Percentiles rank a stretch among this genome's conserved stretches.
phyloP scores from a whole-genome alignment of 2,113 vertebrate species.

The Otis tarda region DNA sequence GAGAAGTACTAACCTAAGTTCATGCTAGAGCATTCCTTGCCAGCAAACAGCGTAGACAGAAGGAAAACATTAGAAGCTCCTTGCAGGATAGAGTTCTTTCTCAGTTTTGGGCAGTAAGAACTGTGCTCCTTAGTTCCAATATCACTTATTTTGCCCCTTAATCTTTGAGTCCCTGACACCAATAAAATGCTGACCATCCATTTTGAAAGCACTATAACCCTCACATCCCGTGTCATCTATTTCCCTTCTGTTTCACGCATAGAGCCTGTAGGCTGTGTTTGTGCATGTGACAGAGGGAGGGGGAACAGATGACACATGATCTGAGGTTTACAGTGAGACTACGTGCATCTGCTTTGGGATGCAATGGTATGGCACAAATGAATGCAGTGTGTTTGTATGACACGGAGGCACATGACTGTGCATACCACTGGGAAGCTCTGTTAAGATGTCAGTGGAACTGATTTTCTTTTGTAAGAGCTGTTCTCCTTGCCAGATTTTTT shows the following conservation, averaged over 20 bases:
- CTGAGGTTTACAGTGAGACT: background rate
- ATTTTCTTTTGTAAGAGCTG: conserved; percentile 1
- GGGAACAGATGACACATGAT: conserved; percentile 8
- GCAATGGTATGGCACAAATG: background rate
- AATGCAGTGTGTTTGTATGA: background rate
- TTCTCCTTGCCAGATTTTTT: background rate
- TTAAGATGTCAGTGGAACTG: background rate
- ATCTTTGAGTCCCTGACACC: background rate
- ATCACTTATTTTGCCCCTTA: background rate
- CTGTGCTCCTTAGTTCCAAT: background rate
- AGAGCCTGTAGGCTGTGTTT: background rate
- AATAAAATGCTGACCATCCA: background rate
- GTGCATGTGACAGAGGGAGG: conserved; percentile 43
- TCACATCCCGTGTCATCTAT: background rate
- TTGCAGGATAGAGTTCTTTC: background rate
- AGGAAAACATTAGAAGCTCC: background rate
- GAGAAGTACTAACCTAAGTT: background rate
- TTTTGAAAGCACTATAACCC: background rate
- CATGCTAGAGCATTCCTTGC: background rate
- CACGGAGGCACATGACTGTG: background rate
- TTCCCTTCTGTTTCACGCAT: background rate
- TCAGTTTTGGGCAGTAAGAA: background rate
- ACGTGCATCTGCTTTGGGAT: background rate
- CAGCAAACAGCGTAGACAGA: background rate
- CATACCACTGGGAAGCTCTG: background rate